Evolutionary conservation across 2,797 vertebrate genomes (phyloP), one percentile per base, ranked within the genome.

Genomic region (Lacerta viridis): DNA sequence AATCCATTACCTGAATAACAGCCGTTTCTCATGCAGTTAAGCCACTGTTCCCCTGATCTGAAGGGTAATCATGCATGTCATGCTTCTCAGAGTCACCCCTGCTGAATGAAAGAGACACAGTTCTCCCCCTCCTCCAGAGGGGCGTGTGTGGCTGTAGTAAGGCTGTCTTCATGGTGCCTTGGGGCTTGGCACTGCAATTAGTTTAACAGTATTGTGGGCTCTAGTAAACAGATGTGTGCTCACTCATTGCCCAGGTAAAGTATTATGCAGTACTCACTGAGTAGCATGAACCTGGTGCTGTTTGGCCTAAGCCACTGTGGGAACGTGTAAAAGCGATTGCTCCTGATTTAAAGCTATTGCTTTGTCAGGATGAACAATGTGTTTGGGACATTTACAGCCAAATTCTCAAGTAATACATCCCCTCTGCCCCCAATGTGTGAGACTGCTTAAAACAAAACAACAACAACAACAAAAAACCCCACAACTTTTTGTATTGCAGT

Each of bases 1-100:
- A 96, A 95, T 95, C 95, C 93, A 96, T 96, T 96, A 95, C 93
- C 95, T 96, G 95, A 92, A 93, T 95, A 93, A 92, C 91, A 92
- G 93, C 92, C 92, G 91, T 92, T 95, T 92, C 87, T 64, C 93
- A 71, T 85, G 93, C 93, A 77, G 92, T 94, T 95, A 79, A 95
- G 94, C 94, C 93, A 85, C 94, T 5, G 92, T 46, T 96, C 93
- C 92, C 93, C 89, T 88, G 90, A 91, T 94, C 94, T 90, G 88
- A 33, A 29, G 93, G 93, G 92, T 95, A 95, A 95, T 96, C 93
- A 90, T 80, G 92, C 92, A 69, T 95, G 93, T 91, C 93, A 94
- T 94, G 93, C 94, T 7, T 15, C 93, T 91, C 82, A 87, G 85
- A 91, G 91, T 68, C 91, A 84, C 92, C 90, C 93, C 94, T 90